Evolutionary conservation across 92 coral and sea anemone species (phyloP).

Genomic region (Porites evermanni): DNA sequence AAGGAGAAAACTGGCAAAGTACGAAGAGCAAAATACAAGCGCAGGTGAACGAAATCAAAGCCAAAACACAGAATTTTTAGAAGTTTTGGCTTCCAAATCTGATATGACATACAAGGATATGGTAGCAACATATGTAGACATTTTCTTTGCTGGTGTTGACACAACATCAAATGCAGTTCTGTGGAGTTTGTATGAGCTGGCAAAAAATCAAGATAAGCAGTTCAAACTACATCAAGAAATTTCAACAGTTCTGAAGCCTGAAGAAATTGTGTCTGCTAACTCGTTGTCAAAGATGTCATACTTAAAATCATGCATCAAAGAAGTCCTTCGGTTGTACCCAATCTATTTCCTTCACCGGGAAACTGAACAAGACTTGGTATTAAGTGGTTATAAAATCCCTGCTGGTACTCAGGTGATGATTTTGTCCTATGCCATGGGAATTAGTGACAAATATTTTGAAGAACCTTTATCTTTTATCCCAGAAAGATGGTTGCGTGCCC

Average conservation of each 20-base stretch:
- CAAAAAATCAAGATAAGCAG: conserved; percentile 77
- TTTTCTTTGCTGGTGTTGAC: conserved; percentile 80
- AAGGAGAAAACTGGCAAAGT: conserved; percentile 50
- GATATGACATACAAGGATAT: conserved; percentile 68
- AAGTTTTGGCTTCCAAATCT: conserved; percentile 45
- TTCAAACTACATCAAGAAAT: conserved; percentile 62
- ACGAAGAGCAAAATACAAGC: conserved; percentile 14
- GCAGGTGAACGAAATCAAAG: background rate
- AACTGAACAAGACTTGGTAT: conserved; percentile 51
- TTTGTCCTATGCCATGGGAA: conserved; percentile 56
- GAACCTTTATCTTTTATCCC: conserved; percentile 68
- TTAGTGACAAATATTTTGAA: conserved; percentile 57
- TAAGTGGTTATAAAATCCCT: conserved; percentile 71
- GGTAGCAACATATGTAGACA: conserved; percentile 67
- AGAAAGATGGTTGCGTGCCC: conserved; percentile 76
- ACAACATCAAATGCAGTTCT: conserved; percentile 75
- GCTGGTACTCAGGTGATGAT: conserved; percentile 64
- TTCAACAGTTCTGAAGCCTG: conserved; percentile 57
- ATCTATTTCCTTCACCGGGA: conserved; percentile 37
- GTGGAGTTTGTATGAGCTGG: conserved; percentile 71
- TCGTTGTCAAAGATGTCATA: conserved; percentile 64
- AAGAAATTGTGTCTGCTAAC: conserved; percentile 35
- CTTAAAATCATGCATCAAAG: conserved; percentile 79
- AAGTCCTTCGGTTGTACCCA: conserved; percentile 77
- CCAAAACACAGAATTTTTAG: conserved; percentile 47